These are phyloP conservation scores for Aptenodytes patagonicus DNA, from an alignment of 2,113 vertebrate genomes.

Conservation along the genomic window DNA sequence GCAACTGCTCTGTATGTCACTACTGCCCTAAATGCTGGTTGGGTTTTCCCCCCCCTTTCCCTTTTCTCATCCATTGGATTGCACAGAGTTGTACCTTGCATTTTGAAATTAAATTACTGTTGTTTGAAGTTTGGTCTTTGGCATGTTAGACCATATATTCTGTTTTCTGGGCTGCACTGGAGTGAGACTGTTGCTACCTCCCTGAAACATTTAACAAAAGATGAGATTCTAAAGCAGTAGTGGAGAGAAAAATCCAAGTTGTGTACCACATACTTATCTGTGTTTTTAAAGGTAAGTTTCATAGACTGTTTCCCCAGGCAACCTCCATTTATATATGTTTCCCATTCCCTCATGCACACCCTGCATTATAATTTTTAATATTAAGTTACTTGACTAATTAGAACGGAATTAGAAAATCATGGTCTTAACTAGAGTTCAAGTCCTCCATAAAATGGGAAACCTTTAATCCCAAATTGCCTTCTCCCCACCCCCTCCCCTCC, in stretches of 20 bases:
- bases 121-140: background rate
- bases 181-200: background rate
- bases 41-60: background rate
- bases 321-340: background rate
- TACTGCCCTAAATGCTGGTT: background rate
- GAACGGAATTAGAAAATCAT: background rate
- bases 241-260: background rate
- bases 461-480: background rate
- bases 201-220: background rate
- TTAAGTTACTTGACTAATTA: background rate
- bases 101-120: background rate
- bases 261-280: background rate
- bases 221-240: background rate
- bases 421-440: background rate
- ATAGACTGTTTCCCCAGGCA: background rate
- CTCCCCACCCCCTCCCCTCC: no score
- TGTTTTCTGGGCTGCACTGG: background rate
- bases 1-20: background rate
- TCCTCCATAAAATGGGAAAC: background rate
- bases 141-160: background rate
- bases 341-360: background rate
- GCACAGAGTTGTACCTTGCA: background rate
- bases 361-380: background rate
- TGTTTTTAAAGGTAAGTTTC: background rate
- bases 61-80: background rate